Base-by-base conservation (phyloP, 2,888 invertebrate species). In the Cryptocheilus praepositus region DNA sequence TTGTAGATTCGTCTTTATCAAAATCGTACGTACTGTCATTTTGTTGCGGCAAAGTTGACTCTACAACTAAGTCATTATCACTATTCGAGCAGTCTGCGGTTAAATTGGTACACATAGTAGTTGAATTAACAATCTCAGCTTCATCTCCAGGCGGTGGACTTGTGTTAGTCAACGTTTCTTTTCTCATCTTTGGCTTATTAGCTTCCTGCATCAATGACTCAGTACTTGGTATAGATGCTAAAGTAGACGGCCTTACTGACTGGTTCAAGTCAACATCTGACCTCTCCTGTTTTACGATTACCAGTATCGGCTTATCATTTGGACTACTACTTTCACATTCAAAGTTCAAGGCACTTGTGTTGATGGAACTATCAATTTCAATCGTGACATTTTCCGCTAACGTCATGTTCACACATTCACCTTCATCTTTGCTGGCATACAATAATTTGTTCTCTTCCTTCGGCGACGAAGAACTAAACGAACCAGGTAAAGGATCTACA, bases 71-170 rank as follows among this genome's bases (percentile, higher is more conserved):
- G 36, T 1, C 13, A 36, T 7, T 11, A 11, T 11, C 36, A 11
- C 13, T 36, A 36, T 1, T 36, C 5, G 36, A 45, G 54, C 51
- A 46, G 8, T 58, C 16, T n/a, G 18, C 53, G 13, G 16, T 44
- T 19, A 56, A 16, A 25, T 16, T 13, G 16, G 19, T 18, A 5
- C 8, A 8, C 22, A 15, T 44, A 18, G 36, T 5, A 11, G 7
- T 36, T 1, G 36, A 36, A 36, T 36, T 11, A 36, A 36, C 11
- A 7, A 36, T 8, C 13, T 54, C 56, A 25, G 74, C 74, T 64
- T 80, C 77, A 21, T 82, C 73, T 19, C 63, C 76, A 1, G 67
- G 67, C 3, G 63, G 57, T 53, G 77, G 73, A 58, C 69, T 73
- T 19, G 43, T 28, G 43, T 53, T 61, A 1, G 51, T 56, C 13